phyloP scores from a whole-genome alignment of 1,140 invertebrate species.

The Ceratosolen fusciceps region DNA sequence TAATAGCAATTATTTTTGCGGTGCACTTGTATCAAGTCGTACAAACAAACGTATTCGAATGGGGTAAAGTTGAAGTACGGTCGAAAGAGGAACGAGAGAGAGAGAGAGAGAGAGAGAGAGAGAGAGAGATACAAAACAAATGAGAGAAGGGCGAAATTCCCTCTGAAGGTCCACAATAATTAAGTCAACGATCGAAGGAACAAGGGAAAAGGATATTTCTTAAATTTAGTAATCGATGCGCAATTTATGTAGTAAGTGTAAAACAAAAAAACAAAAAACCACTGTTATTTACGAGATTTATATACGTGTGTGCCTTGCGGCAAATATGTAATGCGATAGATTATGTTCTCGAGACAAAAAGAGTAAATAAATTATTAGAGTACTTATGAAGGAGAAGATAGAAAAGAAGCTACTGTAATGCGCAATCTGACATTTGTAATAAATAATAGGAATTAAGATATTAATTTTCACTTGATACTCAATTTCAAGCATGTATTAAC shows the following conservation, averaged over 20 bases:
- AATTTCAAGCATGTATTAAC: slow-evolving; percentile 49
- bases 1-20: slow-evolving; percentile 45
- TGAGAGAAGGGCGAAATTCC: not conserved
- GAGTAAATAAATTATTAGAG: slow-evolving; percentile 37
- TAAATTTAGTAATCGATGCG: slow-evolving; percentile 32
- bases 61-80: too few species aligned
- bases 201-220: slow-evolving; percentile 15
- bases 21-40: slow-evolving; percentile 42
- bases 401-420: slow-evolving; percentile 48
- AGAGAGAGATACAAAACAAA: too few species aligned
- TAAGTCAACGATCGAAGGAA: slow-evolving; percentile 4
- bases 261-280: slow-evolving; percentile 33
- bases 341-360: slow-evolving; percentile 41
- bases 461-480: slow-evolving; percentile 44
- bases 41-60: slow-evolving; percentile 29
- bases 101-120: too few species aligned
- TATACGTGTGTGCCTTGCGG: slow-evolving; percentile 47
- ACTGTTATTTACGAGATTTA: slow-evolving; percentile 42
- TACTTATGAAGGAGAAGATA: slow-evolving; percentile 49
- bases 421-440: slow-evolving; percentile 54
- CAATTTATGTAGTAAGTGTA: slow-evolving; percentile 21
- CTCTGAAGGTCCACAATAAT: not conserved
- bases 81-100: too few species aligned
- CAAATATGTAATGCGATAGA: slow-evolving; percentile 44
- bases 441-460: slow-evolving; percentile 32